Evolutionary conservation across 2,797 vertebrate genomes (phyloP), one percentile per base, ranked within the genome.

Genomic region (Molossus alvarezi): DNA sequence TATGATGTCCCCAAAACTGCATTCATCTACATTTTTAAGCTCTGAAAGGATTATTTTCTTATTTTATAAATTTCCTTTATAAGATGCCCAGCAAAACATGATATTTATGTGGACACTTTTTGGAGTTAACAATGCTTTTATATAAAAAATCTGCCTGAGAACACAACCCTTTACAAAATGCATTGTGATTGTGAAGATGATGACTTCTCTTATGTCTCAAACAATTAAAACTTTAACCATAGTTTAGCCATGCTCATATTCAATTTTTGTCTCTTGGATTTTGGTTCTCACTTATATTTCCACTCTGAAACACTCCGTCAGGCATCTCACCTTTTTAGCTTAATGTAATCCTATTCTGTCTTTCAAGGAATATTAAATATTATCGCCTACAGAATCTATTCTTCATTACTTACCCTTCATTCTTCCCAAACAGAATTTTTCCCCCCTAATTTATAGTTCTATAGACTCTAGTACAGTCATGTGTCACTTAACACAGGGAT

Each of bases 31-130:
- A 71, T 77, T 80, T 91, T 45, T 45, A 76, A 96, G 62, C 29
- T 84, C 20, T 62, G n/a, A 84, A 94, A 83, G 8, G 17, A 92
- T 3, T 87, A 92, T 3, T 87, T 92, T 91, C 62, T 65, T 88
- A 80, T 37, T 73, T 71, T 80, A 93, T 41, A 21, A 37, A 95
- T 94, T 94, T 90, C n/a, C 88, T 80, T 84, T 79, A 13, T 90
- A 79, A 95, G 94, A 73, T 64, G 37, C 0, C 13, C 58, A 64
- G 58, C 48, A 80, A 90, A 89, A 69, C 29, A 58, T 27, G 1
- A 45, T 33, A 37, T 57, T 91, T n/a, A 7, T 69, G 11, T 53
- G 53, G 80, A 80, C 41, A 29, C 57, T 73, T 77, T 89, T 71
- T 64, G 91, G n/a, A 71, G 12, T 69, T 55, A 81, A 73, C 23